Percentiles rank a stretch among this genome's conserved stretches.
phyloP scores from a whole-genome alignment of 2,797 vertebrate genomes.

The Pristis pectinata region DNA sequence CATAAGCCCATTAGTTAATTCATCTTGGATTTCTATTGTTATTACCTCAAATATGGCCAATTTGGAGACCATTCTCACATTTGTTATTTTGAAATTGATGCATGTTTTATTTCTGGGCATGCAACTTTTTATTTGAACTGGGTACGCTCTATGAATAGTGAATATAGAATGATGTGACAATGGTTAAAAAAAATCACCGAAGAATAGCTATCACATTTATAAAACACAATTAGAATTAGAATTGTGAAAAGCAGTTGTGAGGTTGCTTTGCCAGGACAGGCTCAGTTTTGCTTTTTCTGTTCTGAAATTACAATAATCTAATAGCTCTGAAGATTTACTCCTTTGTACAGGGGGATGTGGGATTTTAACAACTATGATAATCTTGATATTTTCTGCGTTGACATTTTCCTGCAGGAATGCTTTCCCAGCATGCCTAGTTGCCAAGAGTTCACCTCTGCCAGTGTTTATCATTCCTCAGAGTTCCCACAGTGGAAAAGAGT shows the following conservation, averaged over 20 bases:
- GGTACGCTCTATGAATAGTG: not conserved
- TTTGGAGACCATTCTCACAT: not conserved
- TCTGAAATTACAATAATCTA: not conserved
- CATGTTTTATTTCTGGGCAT: not conserved
- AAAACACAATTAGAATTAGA: not conserved
- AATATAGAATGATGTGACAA: not conserved
- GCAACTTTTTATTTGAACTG: not conserved
- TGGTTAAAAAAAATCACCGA: not conserved
- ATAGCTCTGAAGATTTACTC: not conserved
- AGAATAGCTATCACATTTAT: not conserved
- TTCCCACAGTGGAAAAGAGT: constrained; percentile 90
- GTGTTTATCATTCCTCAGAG: constrained; percentile 91
- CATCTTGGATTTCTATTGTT: not conserved
- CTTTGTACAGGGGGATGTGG: not conserved
- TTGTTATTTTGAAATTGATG: not conserved
- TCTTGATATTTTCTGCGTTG: not conserved
- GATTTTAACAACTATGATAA: not conserved
- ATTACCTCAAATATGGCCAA: not conserved
- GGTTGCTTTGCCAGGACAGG: not conserved
- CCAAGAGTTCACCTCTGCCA: constrained; percentile 89
- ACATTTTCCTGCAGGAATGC: constrained; percentile 69
- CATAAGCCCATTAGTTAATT: not conserved
- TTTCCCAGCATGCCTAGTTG: constrained; percentile 97
- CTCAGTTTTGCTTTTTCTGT: not conserved
- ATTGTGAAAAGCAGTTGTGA: not conserved